Evolutionary conservation across 2,888 invertebrate genomes (phyloP), one percentile per base, ranked within the genome.

Genomic region (Drosophila eohydei): DNA sequence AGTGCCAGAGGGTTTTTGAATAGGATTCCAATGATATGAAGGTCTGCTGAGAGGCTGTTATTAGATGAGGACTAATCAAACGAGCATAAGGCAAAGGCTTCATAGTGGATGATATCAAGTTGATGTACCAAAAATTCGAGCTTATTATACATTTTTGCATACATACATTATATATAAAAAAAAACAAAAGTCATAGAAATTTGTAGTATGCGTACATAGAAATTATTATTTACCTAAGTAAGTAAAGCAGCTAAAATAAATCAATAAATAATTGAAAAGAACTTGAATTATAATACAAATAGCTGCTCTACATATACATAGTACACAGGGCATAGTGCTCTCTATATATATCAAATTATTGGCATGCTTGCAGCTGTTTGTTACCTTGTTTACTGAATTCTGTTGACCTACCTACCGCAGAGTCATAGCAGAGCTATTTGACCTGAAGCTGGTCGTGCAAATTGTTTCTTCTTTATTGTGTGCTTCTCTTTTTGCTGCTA

Each of bases 391-490:
- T 48, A 63, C 48, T 8, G 28, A 32, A 21, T 34, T 44, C 48
- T 48, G 55, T 56, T 71, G 70, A 62, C 52, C 70, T 7, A 21
- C 16, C 66, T n/a, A 30, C 38, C 28, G 51, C 28, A 48, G 14
- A 21, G 50, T 12, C 38, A 14, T 36, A 30, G 61, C 51, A 30
- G 14, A 57, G 51, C 64, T 52, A 59, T 60, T 77, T 67, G 72
- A 73, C 46, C 68, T 65, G 55, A 41, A 65, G 46, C 46, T 59
- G 54, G 16, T 50, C 30, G 11, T 40, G 56, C 51, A 65, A 70
- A 83, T 71, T 66, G 57, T 66, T 67, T 54, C 48, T 48, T 14
- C 40, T 48, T 34, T 36, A 62, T 46, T 64, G 16, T 28, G 7
- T n/a, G 21, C 32, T 57, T 60, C 32, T 57, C 57, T 51, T 57